Base-by-base conservation (phyloP, 2,113 vertebrate species). In the Corythoichthys intestinalis region DNA sequence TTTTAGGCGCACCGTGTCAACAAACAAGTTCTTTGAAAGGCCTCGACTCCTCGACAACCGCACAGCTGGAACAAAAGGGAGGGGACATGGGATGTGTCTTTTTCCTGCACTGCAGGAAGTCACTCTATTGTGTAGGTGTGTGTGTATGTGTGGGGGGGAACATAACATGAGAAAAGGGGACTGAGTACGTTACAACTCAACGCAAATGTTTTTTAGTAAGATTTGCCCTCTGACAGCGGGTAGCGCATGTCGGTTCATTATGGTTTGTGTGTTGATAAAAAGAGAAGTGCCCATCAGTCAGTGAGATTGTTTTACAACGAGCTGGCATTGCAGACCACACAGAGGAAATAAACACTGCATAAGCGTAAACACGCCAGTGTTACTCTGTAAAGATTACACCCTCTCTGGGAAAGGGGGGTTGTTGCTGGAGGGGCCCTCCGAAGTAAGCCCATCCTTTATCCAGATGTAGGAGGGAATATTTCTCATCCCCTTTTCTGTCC, bases 61-160 rank as follows among this genome's bases (percentile, higher is more conserved):
- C 5, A 13, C 71, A 78, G 78, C 70, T 50, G 60, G 74, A 73
- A 82, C 71, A 78, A 63, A 34, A 70, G 49, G 71, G 62, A 75
- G 74, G 37, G 68, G 79, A 76, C 15, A 38, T 72, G 78, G 76
- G 84, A 86, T 86, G 83, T 78, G 81, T 70, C 67, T 0, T 50
- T 73, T 91, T 93, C 91, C 91, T 90, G 88, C 73, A 75, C 76
- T 73, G 65, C 77, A 91, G 91, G 92, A 93, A 89, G 79, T 83
- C 37, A 71, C 74, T 15, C 81, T 67, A 89, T 91, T 92, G 90
- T 93, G 20, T 28, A 28, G 20, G 20, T 91, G 83, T 89, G 77
- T 68, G 72, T 17, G 28, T 34, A 1, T 20, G 54, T 28, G 58
- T 39, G 10, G 39, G 11, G 17, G 34, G 35, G 49, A 85, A 74